Evolutionary conservation across 2,888 invertebrate genomes (phyloP), one percentile per base, ranked within the genome.

Genomic region (Liopterus haemorrhoidalis): DNA sequence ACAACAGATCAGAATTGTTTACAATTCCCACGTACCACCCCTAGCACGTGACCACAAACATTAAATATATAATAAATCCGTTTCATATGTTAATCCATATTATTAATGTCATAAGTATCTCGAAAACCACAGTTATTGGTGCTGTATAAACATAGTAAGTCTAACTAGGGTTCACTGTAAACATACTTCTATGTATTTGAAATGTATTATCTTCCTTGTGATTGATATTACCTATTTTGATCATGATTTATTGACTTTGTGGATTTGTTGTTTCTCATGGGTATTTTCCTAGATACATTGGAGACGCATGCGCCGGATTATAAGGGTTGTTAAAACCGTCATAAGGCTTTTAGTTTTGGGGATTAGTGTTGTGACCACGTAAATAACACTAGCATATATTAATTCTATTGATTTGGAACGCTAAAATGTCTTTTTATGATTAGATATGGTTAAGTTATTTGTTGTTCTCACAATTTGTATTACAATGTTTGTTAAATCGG

Each of bases 41-140:
- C 49, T 40, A 62, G 61, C 58, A 57, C 58, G 60, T 45, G 45
- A 45, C 63, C 59, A 58, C 65, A 62, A 62, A 63, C 64, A 64
- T 67, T 66, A 67, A 66, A 66, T 65, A 64, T 65, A 64, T 63
- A 62, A 64, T 66, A 66, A 66, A 67, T 68, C 66, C 62, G 64
- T 66, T 67, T 66, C 66, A 63, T 65, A 67, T 65, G 67, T 60
- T 66, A 66, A 68, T 67, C 65, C 59, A 48, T 50, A 53, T 28
- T 35, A 28, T 35, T 42, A 42, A 36, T 42, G 42, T 54, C 55
- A 54, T 59, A 59, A n/a, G n/a, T n/a, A n/a, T n/a, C n/a, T n/a
- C n/a, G n/a, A n/a, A 65, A 66, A 66, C 66, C 66, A 55, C 66
- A 66, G 65, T 67, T 67, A 67, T 66, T 65, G 61, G 64, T 57